Evolutionary conservation across 2,797 vertebrate species (phyloP).

Genomic region (Sebastes vulpes): DNA sequence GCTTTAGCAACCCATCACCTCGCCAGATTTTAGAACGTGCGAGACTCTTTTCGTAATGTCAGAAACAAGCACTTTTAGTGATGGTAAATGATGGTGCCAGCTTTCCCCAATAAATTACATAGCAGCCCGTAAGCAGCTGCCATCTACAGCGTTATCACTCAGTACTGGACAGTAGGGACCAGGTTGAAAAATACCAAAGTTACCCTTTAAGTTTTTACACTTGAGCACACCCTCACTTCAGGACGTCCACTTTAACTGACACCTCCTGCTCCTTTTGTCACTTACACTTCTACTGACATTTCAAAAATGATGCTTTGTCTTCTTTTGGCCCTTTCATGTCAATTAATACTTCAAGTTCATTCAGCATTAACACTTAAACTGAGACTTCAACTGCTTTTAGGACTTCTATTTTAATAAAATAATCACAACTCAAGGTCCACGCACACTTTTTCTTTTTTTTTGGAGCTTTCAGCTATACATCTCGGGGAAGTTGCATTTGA

Average conservation of each 20-base stretch:
- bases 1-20: too few species aligned
- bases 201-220: neutral
- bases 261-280: neutral
- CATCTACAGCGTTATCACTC: too few species aligned
- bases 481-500: neutral
- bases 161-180: too few species aligned
- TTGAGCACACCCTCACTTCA: neutral
- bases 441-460: neutral
- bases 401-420: neutral
- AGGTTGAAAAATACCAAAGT: too few species aligned
- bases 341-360: neutral
- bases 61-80: too few species aligned
- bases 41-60: too few species aligned
- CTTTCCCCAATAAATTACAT: too few species aligned
- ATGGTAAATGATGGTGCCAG: too few species aligned
- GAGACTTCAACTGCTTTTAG: neutral
- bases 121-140: too few species aligned
- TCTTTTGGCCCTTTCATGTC: neutral
- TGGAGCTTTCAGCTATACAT: neutral
- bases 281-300: neutral
- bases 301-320: neutral
- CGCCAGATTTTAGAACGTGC: too few species aligned
- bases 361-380: neutral
- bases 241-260: neutral
- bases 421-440: neutral